Base-by-base conservation (phyloP, 2,113 vertebrate genomes). In the Galemys pyrenaicus region DNA sequence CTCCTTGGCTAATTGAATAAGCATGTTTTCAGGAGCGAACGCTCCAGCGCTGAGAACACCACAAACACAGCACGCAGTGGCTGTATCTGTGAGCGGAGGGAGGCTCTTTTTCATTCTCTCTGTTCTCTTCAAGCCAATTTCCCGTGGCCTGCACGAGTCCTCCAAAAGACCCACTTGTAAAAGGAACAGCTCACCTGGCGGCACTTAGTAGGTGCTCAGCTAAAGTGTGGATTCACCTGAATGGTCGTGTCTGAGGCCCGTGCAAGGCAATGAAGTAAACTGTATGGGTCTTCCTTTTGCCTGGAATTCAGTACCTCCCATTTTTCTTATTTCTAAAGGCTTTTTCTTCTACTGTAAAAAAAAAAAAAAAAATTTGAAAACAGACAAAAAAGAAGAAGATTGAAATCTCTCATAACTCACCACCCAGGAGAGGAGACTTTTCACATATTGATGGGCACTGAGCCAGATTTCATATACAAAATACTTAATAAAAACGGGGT, bases 281-380 rank as follows among this genome's bases (percentile, higher is more conserved):
- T 22, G 0, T 6, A 9, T 62, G 28, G 39, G 26, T 73, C 70
- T 82, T 51, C 60, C 11, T 87, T 79, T 37, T 56, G 17, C 46
- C 54, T 71, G 2, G 16, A 79, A 37, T 39, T 73, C 26, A 24
- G 30, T 9, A 30, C 26, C 15, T 82, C 65, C 19, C 28, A 0
- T 8, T 84, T 90, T 71, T 39, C 71, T 65, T 60, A 41, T 81
- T 68, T 89, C 83, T 67, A 58, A 89, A 93, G 49, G 28, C 60
- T 6, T 56, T 17, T 10, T 87, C 54, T 94, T 70, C 49, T 19
- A 46, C 16, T 91, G 30, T 19, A 28, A 24, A 64, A 37, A 35
- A 26, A 51, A 30, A 77, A 15, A 68, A 32, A 85, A 81, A 81
- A 49, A 32, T 83, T 44, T 65, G 71, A 41, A 75, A 92, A 93